Evolutionary conservation across 1,140 invertebrate genomes (phyloP).

Genomic region (Neodiprion lecontei): DNA sequence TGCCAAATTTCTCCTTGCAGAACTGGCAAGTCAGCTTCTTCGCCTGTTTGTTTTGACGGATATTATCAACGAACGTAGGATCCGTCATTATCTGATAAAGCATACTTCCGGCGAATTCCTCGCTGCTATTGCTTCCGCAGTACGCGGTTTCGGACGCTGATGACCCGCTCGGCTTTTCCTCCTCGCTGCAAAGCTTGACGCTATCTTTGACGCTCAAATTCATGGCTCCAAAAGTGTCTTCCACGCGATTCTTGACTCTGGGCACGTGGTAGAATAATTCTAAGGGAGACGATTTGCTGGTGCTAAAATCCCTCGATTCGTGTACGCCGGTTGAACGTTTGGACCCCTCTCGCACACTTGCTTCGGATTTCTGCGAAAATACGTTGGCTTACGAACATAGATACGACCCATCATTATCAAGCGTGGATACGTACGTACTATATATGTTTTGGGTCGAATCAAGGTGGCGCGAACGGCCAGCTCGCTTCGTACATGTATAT

Average conservation of each 20-base stretch:
- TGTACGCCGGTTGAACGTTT: no score
- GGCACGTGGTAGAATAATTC: no score
- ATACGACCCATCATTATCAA: no score
- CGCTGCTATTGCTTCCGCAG: not conserved
- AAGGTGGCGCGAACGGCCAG: no score
- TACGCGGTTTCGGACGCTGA: not conserved
- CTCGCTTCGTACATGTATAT: not conserved
- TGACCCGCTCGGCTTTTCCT: no score
- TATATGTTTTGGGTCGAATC: no score
- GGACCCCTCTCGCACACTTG: not conserved
- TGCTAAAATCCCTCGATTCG: no score
- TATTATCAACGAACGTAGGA: slow-evolving; percentile 42
- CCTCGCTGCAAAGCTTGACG: not conserved
- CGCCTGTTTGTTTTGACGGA: slow-evolving; percentile 32
- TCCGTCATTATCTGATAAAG: slow-evolving; percentile 55
- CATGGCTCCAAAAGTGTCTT: not conserved
- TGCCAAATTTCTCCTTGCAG: slow-evolving; percentile 46
- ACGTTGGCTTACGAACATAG: no score
- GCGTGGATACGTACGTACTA: no score
- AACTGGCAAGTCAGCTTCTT: slow-evolving; percentile 38
- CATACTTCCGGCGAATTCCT: slow-evolving; percentile 44
- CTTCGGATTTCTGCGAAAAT: not conserved
- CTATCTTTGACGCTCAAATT: not conserved
- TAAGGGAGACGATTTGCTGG: no score
- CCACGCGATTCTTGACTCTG: not conserved